A percentile compares a stretch with the other conserved stretches of the same genome.
Conservation (phyloP, 2,888 invertebrate genomes). For the Crioceris asparagi region DNA sequence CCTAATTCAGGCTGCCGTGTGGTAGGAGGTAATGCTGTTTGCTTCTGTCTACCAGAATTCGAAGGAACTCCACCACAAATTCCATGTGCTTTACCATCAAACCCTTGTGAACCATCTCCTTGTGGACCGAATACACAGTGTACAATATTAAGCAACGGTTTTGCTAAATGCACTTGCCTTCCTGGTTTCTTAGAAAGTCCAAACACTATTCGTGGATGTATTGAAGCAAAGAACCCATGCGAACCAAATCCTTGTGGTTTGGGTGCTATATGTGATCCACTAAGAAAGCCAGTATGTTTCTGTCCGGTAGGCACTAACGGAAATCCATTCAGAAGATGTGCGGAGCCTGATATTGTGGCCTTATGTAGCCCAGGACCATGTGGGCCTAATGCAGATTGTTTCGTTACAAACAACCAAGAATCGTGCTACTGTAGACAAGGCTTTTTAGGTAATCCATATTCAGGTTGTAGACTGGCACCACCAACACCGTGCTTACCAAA, state of each 20-base stretch:
- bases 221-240: conserved; percentile 69
- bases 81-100: conserved; percentile 59
- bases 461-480: conserved; percentile 60
- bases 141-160: conserved; percentile 62
- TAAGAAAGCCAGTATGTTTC: conserved; percentile 68
- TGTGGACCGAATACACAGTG: conserved; percentile 87
- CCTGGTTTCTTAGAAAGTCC: conserved; percentile 76
- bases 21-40: conserved; percentile 62
- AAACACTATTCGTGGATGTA: conserved; percentile 77
- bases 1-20: conserved; percentile 72
- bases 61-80: conserved; percentile 72
- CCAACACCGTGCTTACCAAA: conserved; percentile 63
- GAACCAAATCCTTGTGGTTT: conserved; percentile 72
- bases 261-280: conserved; percentile 70
- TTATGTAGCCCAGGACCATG: conserved; percentile 76
- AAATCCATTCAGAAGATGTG: conserved; percentile 71
- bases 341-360: conserved; percentile 47
- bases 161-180: conserved; percentile 79
- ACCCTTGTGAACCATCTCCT: conserved; percentile 75
- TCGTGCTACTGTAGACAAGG: conserved; percentile 72
- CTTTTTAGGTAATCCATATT: conserved; percentile 68
- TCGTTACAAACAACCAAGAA: conserved; percentile 69
- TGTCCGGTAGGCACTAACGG: conserved; percentile 75
- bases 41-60: conserved; percentile 80
- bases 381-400: conserved; percentile 73